These are phyloP conservation scores for Kradibia gibbosae DNA, from an alignment of 1,140 invertebrate species.

Conservation along the genomic window DNA sequence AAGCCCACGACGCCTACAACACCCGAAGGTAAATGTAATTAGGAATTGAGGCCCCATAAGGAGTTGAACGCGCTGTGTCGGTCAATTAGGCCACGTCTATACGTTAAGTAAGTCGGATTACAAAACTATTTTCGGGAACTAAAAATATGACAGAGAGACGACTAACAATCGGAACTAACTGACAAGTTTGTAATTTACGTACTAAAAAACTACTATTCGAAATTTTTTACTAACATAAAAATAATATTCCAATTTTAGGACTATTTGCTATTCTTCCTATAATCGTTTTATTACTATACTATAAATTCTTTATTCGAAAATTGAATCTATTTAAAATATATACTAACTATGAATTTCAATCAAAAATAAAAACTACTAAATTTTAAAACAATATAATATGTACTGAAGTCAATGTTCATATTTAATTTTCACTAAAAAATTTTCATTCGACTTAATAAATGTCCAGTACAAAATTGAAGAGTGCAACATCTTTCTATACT, in stretches of 20 bases:
- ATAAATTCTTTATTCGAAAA: background rate
- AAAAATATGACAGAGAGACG: conserved; percentile 58
- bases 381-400: background rate
- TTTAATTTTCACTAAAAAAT: background rate
- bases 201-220: background rate
- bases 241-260: conserved; percentile 34
- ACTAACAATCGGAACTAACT: conserved; percentile 60
- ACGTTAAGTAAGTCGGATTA: conserved; percentile 72
- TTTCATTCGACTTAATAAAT: background rate
- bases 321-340: background rate
- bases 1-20: conserved; percentile 72
- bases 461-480: background rate
- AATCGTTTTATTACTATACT: background rate
- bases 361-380: background rate
- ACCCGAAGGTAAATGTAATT: conserved; percentile 75
- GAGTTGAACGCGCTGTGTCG: conserved; percentile 69
- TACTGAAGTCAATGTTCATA: background rate
- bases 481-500: background rate
- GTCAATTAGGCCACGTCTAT: conserved; percentile 72
- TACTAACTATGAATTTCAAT: too few species aligned
- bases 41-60: conserved; percentile 72
- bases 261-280: conserved; percentile 51
- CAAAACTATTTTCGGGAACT: conserved; percentile 68
- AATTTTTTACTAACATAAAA: conserved; percentile 16
- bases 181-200: conserved; percentile 46